Percentiles rank a stretch among this genome's conserved stretches.
Evolutionary conservation across 2,888 invertebrate genomes (phyloP).

Genomic region (Callimorpha dominula): DNA sequence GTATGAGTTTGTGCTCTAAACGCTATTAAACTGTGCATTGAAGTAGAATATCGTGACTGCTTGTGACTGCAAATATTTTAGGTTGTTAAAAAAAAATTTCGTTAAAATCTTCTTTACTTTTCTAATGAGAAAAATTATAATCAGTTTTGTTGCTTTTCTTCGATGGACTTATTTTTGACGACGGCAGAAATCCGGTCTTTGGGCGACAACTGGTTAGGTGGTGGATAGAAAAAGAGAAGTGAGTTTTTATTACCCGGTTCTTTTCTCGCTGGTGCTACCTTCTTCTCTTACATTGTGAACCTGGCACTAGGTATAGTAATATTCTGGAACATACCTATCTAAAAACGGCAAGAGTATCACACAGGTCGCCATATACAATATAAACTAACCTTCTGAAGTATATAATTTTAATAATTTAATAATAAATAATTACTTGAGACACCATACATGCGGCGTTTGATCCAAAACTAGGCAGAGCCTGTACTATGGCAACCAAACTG

Average conservation of each 20-base stretch:
- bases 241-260: neutral
- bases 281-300: no score
- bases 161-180: neutral
- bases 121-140: neutral
- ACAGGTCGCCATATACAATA: neutral
- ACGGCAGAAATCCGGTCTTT: neutral
- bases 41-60: conserved; percentile 26
- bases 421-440: no score
- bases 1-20: conserved; percentile 37
- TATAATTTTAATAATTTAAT: neutral
- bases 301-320: no score
- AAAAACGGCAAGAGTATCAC: no score
- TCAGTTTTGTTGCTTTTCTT: neutral
- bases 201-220: neutral
- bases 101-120: neutral
- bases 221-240: neutral
- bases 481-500: no score
- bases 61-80: neutral
- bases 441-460: no score
- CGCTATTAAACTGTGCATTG: conserved; percentile 27
- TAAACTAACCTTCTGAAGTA: neutral
- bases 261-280: neutral
- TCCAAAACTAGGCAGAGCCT: no score
- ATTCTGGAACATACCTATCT: no score
- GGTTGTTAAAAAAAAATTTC: neutral